These are phyloP conservation scores for Diacarnus erythraeanus DNA, from an alignment of 37 sponge, comb jelly and placozoan species.

Conservation along the genomic window DNA sequence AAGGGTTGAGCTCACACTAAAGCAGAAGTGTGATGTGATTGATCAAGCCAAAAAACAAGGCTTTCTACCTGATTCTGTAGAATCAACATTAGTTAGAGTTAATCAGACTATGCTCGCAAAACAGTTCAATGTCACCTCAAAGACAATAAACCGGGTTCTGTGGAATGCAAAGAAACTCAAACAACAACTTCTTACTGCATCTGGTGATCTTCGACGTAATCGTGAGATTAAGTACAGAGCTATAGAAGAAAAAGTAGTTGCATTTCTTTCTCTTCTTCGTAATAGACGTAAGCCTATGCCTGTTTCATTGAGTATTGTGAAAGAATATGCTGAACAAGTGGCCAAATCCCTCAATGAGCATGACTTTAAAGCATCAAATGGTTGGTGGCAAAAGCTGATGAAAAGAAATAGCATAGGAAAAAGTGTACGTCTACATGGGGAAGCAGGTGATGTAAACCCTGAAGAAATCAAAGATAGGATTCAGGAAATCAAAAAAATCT, in stretches of 20 bases:
- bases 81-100: no score
- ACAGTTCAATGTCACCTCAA: neutral
- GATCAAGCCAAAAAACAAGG: no score
- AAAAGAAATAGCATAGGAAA: neutral
- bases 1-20: no score
- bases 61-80: no score
- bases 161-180: conserved; percentile 4
- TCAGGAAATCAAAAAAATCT: neutral
- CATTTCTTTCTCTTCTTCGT: conserved; percentile 4
- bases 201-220: conserved; percentile 9
- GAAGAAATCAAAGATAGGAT: neutral
- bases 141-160: neutral
- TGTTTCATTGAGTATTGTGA: conserved; percentile 5
- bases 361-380: conserved; percentile 3
- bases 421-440: conserved; percentile 7
- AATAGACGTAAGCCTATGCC: neutral
- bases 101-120: conserved; percentile 3
- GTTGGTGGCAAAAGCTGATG: neutral
- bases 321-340: conserved; percentile 15
- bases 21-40: no score
- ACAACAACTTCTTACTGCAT: conserved; percentile 10
- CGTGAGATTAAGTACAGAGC: neutral
- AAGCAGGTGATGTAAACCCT: conserved; percentile 6
- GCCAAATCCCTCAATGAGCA: conserved; percentile 7
- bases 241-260: neutral